These are phyloP conservation scores for Loris lydekkerianus DNA, from an alignment of 2,797 vertebrate genomes.

Conservation along the genomic window DNA sequence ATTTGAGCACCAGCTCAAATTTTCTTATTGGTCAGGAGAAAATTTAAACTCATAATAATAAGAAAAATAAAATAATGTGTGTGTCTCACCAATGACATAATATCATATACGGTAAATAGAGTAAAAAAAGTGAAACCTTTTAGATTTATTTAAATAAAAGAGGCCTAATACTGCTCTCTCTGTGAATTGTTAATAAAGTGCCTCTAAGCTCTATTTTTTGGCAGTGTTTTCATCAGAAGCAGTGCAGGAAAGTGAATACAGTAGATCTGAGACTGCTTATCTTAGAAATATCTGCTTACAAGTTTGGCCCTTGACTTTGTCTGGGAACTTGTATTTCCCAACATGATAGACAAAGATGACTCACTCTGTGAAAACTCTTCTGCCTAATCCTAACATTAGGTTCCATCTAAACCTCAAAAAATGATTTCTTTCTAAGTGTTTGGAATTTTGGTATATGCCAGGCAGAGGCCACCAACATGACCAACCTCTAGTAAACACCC, in stretches of 20 bases:
- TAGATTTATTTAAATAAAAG: conserved; percentile 41
- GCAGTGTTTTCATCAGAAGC: not conserved
- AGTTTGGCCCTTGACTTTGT: not conserved
- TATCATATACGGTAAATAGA: not conserved
- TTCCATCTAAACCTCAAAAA: not conserved
- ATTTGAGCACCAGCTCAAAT: not conserved
- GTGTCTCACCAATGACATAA: not conserved
- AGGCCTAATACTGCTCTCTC: not conserved
- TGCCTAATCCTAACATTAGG: not conserved
- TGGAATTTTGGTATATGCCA: not conserved
- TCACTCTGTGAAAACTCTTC: not conserved
- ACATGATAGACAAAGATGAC: not conserved
- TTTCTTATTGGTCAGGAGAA: not conserved
- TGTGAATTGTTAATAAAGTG: not conserved
- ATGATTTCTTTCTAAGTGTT: not conserved
- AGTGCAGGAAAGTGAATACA: not conserved
- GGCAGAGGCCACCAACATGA: not conserved
- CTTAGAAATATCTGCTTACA: not conserved
- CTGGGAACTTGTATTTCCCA: not conserved
- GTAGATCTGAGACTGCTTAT: not conserved
- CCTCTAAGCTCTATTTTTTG: not conserved
- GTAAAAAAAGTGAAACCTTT: conserved; percentile 24
- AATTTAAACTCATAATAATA: not conserved
- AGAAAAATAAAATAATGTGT: not conserved
- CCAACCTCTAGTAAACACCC: not conserved